phyloP scores from a whole-genome alignment of 1,140 invertebrate genomes.

The Lasioglossum baleicum region DNA sequence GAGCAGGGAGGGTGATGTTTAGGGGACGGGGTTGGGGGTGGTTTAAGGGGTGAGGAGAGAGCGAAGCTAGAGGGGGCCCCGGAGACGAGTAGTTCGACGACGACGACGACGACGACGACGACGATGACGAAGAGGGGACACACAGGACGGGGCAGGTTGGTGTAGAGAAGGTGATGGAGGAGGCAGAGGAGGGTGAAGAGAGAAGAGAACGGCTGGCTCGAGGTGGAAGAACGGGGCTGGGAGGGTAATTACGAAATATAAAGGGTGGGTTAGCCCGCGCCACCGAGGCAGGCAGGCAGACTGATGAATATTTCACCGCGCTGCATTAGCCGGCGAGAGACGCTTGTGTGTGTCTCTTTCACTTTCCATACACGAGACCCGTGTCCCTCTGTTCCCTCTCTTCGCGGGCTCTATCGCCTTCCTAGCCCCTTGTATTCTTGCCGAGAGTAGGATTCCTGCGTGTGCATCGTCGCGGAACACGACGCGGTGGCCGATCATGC shows the following conservation, averaged over 20 bases:
- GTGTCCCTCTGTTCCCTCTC: conserved; percentile 15
- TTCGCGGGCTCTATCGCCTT: conserved; percentile 4
- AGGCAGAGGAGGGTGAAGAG: conserved; percentile 51
- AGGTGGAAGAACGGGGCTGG: conserved; percentile 67
- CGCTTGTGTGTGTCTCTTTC: conserved; percentile 74
- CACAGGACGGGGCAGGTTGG: not conserved
- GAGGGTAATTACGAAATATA: conserved; percentile 79
- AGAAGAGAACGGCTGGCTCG: conserved; percentile 53
- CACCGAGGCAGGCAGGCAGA: conserved; percentile 73
- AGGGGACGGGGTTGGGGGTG: no score
- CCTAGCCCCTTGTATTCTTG: conserved; percentile 36
- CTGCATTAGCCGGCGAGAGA: conserved; percentile 76
- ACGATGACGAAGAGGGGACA: conserved; percentile 40
- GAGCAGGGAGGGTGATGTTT: no score
- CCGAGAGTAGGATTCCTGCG: conserved; percentile 47
- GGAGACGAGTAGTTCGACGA: conserved; percentile 52
- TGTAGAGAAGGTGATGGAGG: conserved; percentile 45
- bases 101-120: conserved; percentile 51
- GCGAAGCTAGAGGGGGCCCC: not conserved
- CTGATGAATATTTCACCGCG: conserved; percentile 79
- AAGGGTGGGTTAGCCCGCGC: conserved; percentile 75
- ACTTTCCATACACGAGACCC: conserved; percentile 63
- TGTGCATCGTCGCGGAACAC: conserved; percentile 20
- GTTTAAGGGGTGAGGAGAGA: not conserved
- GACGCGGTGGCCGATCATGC: not conserved